Evolutionary conservation across 2,113 vertebrate genomes (phyloP).

Genomic region (Australoheros scitulus): DNA sequence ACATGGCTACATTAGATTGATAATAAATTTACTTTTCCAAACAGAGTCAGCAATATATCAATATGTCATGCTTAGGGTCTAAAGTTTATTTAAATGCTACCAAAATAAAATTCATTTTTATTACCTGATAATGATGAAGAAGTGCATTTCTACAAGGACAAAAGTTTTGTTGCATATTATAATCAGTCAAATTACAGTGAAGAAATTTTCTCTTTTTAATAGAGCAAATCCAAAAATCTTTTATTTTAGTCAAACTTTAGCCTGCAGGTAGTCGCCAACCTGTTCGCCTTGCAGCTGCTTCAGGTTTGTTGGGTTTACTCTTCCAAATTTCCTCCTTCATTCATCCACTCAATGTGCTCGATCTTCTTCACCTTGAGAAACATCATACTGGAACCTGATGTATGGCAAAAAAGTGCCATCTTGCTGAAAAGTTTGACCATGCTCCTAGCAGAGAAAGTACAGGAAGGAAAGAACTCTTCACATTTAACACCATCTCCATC

Average conservation of each 20-base stretch:
- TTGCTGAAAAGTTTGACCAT: too few relatives aligned
- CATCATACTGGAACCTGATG: too few relatives aligned
- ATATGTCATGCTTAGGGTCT: not conserved
- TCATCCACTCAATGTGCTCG: too few relatives aligned
- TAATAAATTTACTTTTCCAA: not conserved
- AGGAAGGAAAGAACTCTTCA: not conserved
- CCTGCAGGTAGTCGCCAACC: not conserved
- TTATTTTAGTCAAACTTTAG: not conserved
- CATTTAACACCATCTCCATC: too few relatives aligned
- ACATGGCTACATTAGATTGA: not conserved
- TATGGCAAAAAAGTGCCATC: too few relatives aligned
- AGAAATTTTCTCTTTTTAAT: not conserved
- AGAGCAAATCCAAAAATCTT: not conserved
- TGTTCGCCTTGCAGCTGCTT: too few relatives aligned
- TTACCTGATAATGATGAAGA: not conserved
- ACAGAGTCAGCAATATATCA: not conserved
- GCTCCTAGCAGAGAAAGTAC: not conserved
- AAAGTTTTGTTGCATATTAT: not conserved
- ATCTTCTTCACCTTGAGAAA: too few relatives aligned
- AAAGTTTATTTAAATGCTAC: not conserved
- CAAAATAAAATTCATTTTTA: not conserved
- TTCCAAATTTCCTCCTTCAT: too few relatives aligned
- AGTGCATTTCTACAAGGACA: not conserved
- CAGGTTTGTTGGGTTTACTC: too few relatives aligned
- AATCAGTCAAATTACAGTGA: not conserved